Conservation (phyloP, 2,113 vertebrate species). For the Megalops atlanticus region DNA sequence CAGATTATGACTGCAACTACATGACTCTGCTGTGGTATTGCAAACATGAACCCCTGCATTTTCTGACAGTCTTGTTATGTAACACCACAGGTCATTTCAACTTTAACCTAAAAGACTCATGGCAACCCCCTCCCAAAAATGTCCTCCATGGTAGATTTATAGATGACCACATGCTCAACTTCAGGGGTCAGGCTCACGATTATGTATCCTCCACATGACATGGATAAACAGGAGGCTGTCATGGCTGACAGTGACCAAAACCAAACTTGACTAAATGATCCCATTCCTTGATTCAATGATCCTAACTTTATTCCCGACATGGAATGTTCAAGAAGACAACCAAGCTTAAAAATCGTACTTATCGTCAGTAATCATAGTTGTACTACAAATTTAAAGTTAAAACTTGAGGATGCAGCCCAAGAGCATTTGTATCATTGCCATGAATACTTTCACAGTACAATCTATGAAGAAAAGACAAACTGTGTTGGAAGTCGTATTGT, state of each 20-base stretch:
- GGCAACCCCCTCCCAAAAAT: neutral
- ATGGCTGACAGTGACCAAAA: neutral
- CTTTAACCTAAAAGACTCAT: slow-evolving; percentile 13
- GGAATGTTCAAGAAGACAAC: neutral
- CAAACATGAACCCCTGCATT: neutral
- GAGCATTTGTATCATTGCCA: neutral
- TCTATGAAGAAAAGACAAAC: slow-evolving; percentile 7
- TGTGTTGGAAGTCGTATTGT: neutral
- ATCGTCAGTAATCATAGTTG: neutral
- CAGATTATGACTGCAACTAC: neutral
- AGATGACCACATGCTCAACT: slow-evolving; percentile 12
- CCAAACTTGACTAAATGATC: neutral
- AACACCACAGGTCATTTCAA: neutral
- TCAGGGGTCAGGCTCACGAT: neutral
- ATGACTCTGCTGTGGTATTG: neutral
- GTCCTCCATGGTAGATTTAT: neutral
- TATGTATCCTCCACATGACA: neutral
- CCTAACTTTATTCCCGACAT: no score
- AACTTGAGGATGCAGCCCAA: neutral
- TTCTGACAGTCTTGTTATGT: neutral
- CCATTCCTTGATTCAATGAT: no score
- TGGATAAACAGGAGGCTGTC: neutral
- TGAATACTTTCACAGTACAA: neutral
- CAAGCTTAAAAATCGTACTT: neutral
- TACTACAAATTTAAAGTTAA: neutral